Evolutionary conservation across 2,797 vertebrate genomes (phyloP), one percentile per base, ranked within the genome.

Genomic region (Ctenosaura bakeri): DNA sequence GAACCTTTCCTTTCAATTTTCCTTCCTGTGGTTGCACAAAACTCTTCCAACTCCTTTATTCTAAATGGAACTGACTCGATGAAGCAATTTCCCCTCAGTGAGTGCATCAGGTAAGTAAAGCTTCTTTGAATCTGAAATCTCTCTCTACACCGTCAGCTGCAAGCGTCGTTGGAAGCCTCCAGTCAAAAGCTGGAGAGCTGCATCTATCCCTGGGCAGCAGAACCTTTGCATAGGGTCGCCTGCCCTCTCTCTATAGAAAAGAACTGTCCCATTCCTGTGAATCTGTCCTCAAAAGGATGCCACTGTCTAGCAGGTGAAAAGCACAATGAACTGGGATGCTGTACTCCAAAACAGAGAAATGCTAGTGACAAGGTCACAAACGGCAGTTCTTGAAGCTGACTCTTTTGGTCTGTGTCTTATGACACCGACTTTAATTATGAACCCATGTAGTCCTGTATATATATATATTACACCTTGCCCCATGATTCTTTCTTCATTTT

Each of bases 101-200:
- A 86, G 64, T 32, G 42, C 29, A 12, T 56, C 86, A 91, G 90
- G 93, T 12, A 16, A 92, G 91, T 86, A 91, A 92, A 94, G 93
- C 94, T 90, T 92, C 95, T 97, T 94, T 96, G 95, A 97, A 96
- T 96, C 93, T 95, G 2, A 86, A 92, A 93, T 94, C 90, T 90
- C 92, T 86, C 92, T 86, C 94, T 95, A 91, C 92, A 89, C 92
- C 91, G 94, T 93, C 84, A 35, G 84, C 91, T 96, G 52, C 18
- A 14, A 56, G 26, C 62, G 5, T 66, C 62, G 0, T 12, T 14
- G 26, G 77, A 78, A 50, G 16, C 93, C 94, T 95, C 96, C 93
- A 93, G 94, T 94, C 93, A 38, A 92, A 95, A 95, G 96, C 95
- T 92, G 95, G 95, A 95, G 92, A 95, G 96, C 96, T 91, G 96